Evolutionary conservation across 2,797 vertebrate species (phyloP).

Genomic region (Phrynocephalus forsythii): DNA sequence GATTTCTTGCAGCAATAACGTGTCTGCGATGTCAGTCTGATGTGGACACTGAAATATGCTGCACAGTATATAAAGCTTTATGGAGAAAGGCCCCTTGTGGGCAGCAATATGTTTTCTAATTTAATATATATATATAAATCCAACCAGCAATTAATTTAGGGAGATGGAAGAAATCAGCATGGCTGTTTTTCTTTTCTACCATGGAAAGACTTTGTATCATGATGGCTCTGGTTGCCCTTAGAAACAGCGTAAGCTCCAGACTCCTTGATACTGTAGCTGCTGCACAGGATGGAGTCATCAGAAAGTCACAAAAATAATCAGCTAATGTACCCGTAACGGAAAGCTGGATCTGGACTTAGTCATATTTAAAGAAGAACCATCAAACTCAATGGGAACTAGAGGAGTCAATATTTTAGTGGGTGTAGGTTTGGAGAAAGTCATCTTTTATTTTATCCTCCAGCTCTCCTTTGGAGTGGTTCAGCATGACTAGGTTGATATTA

Average conservation of each 20-base stretch:
- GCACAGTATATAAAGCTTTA: slow-evolving; percentile 40
- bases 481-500: too few species aligned
- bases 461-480: too few species aligned
- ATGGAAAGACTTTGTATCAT: neutral
- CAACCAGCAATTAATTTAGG: slow-evolving; percentile 38
- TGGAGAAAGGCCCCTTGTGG: neutral
- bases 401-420: too few species aligned
- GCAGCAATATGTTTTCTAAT: slow-evolving; percentile 10
- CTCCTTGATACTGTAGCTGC: neutral
- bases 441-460: too few species aligned
- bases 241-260: neutral
- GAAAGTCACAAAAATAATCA: neutral
- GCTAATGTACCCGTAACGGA: neutral
- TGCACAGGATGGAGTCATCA: neutral
- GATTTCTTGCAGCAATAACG: slow-evolving; percentile 70
- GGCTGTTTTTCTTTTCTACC: neutral
- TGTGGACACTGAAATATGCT: slow-evolving; percentile 40
- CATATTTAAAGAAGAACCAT: neutral
- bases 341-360: neutral
- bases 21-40: neutral
- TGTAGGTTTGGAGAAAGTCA: too few species aligned
- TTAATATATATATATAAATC: slow-evolving; percentile 23
- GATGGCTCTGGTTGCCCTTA: neutral
- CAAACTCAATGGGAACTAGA: too few species aligned
- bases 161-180: slow-evolving; percentile 35